Evolutionary conservation across 2,113 vertebrate species (phyloP).

Genomic region (Heterochromis multidens): DNA sequence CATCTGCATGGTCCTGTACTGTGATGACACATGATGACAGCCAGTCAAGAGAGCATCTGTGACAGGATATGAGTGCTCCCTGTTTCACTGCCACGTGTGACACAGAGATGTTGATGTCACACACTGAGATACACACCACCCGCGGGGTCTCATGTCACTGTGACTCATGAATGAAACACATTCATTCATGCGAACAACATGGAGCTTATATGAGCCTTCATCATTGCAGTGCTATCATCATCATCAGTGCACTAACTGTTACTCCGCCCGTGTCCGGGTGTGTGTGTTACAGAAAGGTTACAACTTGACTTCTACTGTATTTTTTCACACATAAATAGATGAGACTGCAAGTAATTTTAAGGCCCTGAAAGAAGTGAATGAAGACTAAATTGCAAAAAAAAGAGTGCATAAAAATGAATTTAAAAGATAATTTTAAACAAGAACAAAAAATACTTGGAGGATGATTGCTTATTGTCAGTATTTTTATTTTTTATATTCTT

Average conservation of each 20-base stretch:
- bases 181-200: background rate
- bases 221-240: background rate
- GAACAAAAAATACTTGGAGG: no score
- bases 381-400: background rate
- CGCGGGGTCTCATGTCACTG: background rate
- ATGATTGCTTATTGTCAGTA: no score
- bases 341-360: background rate
- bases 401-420: no score
- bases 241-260: background rate
- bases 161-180: conserved; percentile 21
- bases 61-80: background rate
- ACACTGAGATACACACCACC: background rate
- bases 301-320: background rate
- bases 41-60: background rate
- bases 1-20: background rate
- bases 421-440: background rate
- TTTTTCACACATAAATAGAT: background rate
- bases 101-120: conserved; percentile 7
- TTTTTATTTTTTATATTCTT: no score
- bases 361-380: background rate
- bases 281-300: background rate
- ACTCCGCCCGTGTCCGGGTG: background rate
- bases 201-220: background rate
- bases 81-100: background rate
- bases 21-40: background rate